phyloP scores from a whole-genome alignment of 2,113 vertebrate genomes.

The Stercorarius parasiticus region DNA sequence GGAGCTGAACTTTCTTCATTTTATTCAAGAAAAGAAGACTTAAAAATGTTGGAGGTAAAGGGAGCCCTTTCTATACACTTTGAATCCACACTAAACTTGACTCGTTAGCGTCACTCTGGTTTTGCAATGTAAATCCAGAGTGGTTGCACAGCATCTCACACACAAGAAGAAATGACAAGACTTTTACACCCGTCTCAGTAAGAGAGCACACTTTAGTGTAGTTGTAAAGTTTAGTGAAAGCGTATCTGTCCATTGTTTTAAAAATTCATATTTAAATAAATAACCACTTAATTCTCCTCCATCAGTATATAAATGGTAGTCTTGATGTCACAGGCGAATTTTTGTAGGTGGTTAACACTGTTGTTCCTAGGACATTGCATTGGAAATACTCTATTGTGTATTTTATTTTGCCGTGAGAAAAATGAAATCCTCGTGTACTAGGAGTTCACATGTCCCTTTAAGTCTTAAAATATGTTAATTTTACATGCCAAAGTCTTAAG shows the following conservation, averaged over 20 bases:
- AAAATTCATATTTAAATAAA: background rate
- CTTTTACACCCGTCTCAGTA: background rate
- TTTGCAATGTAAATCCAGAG: background rate
- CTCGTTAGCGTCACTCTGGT: background rate
- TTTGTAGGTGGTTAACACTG: background rate
- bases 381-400: background rate
- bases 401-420: background rate
- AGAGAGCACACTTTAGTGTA: background rate
- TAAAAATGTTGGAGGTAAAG: background rate
- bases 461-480: constrained; percentile 72
- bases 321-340: background rate
- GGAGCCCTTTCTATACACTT: background rate
- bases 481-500: constrained; percentile 79
- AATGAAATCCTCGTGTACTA: background rate
- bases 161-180: background rate
- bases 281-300: background rate
- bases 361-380: background rate
- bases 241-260: background rate
- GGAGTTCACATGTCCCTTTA: constrained; percentile 60
- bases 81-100: background rate
- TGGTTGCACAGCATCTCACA: background rate
- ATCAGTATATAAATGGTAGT: background rate
- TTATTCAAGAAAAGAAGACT: background rate
- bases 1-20: background rate
- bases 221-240: background rate